Evolutionary conservation across 2,888 invertebrate genomes (phyloP), one percentile per base, ranked within the genome.

Genomic region (Pseudococcus longispinus): DNA sequence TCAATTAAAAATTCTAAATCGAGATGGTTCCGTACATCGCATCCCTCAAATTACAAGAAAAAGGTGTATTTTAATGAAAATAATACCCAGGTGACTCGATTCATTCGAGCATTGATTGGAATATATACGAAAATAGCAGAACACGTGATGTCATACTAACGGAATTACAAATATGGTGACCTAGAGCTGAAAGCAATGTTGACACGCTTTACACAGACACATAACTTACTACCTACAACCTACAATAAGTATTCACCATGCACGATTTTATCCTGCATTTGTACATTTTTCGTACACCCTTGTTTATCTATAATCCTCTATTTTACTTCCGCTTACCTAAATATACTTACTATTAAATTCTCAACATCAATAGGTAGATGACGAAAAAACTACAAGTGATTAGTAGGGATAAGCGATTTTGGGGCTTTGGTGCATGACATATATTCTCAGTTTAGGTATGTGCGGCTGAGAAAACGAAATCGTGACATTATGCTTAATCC

Each of bases 81-180:
- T 29, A 74, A 29, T 29, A 32, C 42, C 18, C n/a, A 42, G 18
- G 26, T 20, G 5, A 4, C 5, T 15, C 42, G 42, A 80, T 80
- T 42, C 77, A 42, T 80, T 42, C 11, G 18, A 20, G 20, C 77
- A 29, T 20, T 42, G 77, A 42, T 20, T n/a, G 42, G 11, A 4
- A 80, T 80, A 80, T 9, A 80, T 80, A 37, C 42, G 77, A 37
- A 80, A 37, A 80, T 37, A 80, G 18, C 20, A 37, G 77, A 6
- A 5, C 37, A 80, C 37, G 77, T 37, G 42, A 42, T 37, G 42
- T 37, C 77, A 42, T 80, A 80, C 77, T 42, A 80, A 80, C 77
- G 77, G 77, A 80, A 80, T 80, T 42, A 80, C 77, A 42, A 80
- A 80, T 80, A 80, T 29, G 77, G 42, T 80, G 77, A 80, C 77